Evolutionary conservation across 2,113 vertebrate species (phyloP), one percentile per base, ranked within the genome.

Genomic region (Gymnarchus niloticus): DNA sequence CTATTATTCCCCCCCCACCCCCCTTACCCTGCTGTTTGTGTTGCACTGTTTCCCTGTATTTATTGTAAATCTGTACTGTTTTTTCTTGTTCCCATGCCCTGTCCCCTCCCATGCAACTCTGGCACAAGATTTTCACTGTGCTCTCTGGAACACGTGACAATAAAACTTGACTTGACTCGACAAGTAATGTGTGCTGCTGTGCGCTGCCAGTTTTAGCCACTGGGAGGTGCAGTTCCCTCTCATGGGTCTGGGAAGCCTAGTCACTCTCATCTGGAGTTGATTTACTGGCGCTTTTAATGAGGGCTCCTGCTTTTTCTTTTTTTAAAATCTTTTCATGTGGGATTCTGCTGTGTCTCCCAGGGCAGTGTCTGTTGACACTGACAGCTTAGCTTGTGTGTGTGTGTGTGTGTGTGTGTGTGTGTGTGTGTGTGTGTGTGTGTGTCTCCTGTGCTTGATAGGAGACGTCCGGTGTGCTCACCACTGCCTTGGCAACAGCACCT

Each of bases 401-500:
- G 3, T 59, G 3, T 6, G 59, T 6, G 1, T 23, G n/a, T 7
- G 44, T 8, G 0, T 28, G 57, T 84, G 28, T 51, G 14, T 78
- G 23, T 33, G 77, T 56, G 33, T 83, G 77, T 49, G 65, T 84
- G 8, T 44, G 10, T 37, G 21, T 25, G 2, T 51, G 85, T 85
- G n/a, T 44, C 1, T 77, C 8, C 21, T 57, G 23, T 87, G 73
- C 83, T 88, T 25, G 23, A 9, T 89, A 97, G 96, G 95, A 25
- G 95, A 93, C 0, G 95, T 94, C 6, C 95, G 94, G n/a, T 99
- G 98, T 83, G 94, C 92, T 73, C 98, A 99, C 85, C 91, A 89
- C 1, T 99, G 98, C 90, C 93, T 93, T 0, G 95, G 95, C 85
- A 96, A 97, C 0, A 94, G 95, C 0, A 93, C 96, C 17, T 99